Percentiles rank a stretch among this genome's conserved stretches.
phyloP scores from a whole-genome alignment of 2,113 vertebrate genomes.

The Alouatta palliata region DNA sequence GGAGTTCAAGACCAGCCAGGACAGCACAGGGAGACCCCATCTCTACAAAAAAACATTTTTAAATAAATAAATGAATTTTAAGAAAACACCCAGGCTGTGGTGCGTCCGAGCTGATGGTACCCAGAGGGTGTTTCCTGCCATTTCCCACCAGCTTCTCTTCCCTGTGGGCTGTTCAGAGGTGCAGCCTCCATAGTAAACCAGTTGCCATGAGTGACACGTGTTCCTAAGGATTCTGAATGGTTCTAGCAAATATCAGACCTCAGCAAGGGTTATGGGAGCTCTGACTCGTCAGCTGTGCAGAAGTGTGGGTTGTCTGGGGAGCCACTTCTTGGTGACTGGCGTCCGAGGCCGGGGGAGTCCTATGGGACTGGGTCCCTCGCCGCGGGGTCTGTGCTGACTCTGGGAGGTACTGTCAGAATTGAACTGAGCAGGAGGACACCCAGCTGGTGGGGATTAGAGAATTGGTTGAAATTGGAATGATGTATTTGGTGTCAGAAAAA shows the following conservation, averaged over 20 bases:
- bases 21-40: background rate
- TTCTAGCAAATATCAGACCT: too few species aligned
- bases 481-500: background rate
- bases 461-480: accelerated
- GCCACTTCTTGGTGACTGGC: too few species aligned
- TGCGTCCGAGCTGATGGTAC: accelerated
- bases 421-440: background rate
- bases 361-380: accelerated
- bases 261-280: accelerated
- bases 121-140: accelerated
- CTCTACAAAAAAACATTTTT: background rate
- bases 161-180: background rate
- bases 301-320: background rate
- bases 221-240: background rate
- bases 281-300: accelerated
- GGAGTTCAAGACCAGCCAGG: background rate
- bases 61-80: background rate
- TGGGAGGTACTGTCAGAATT: background rate
- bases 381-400: accelerated
- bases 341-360: accelerated
- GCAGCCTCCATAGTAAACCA: background rate
- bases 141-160: accelerated
- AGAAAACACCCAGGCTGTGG: background rate
- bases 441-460: accelerated
- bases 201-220: background rate